phyloP scores from a whole-genome alignment of 2,113 vertebrate species.

The Pimephales promelas region DNA sequence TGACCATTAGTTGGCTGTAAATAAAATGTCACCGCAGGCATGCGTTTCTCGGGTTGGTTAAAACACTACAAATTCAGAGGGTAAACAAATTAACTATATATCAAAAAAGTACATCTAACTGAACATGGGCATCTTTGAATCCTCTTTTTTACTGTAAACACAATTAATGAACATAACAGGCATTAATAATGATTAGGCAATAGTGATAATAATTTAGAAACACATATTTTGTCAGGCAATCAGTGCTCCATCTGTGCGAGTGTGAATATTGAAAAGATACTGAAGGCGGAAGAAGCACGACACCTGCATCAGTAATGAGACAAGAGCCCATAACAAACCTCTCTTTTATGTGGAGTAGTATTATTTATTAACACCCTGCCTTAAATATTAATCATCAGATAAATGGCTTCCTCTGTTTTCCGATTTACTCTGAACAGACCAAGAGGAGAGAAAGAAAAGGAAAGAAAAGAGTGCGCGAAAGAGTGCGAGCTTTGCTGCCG shows the following conservation, averaged over 20 bases:
- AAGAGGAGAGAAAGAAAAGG: slow-evolving; percentile 5
- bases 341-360: slow-evolving; percentile 72
- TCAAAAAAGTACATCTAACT: background rate
- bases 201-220: slow-evolving; percentile 70
- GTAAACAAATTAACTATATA: background rate
- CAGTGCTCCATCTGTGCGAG: slow-evolving; percentile 73
- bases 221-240: slow-evolving; percentile 75
- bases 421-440: slow-evolving; percentile 52
- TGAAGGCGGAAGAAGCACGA: slow-evolving; percentile 69
- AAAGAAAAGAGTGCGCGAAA: slow-evolving; percentile 32
- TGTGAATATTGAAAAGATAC: slow-evolving; percentile 78
- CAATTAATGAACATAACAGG: slow-evolving; percentile 58
- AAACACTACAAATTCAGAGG: background rate
- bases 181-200: slow-evolving; percentile 69
- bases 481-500: slow-evolving; percentile 30
- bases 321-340: slow-evolving; percentile 70
- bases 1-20: too few species aligned
- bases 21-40: background rate
- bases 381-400: slow-evolving; percentile 78
- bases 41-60: background rate
- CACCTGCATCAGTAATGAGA: slow-evolving; percentile 72
- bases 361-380: slow-evolving; percentile 77
- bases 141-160: slow-evolving; percentile 59
- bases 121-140: background rate
- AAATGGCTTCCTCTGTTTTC: slow-evolving; percentile 69